Evolutionary conservation across 2,797 vertebrate species (phyloP), one percentile per base, ranked within the genome.

Genomic region (Tenualosa thibaudeaui): DNA sequence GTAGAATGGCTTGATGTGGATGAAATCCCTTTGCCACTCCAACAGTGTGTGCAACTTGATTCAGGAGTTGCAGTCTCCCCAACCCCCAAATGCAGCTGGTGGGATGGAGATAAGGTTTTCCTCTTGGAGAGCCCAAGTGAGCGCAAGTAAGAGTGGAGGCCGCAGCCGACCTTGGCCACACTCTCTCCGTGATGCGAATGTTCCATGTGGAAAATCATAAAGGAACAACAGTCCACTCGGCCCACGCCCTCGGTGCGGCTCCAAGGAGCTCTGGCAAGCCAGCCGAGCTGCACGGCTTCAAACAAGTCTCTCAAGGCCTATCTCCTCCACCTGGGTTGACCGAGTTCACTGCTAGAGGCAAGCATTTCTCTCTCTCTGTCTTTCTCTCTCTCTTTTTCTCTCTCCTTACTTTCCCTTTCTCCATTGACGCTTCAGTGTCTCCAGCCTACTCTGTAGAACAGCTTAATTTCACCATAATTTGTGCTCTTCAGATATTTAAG

Each of bases 391-490:
- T 75, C 37, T 22, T 17, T 43, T 15, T 75, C 12, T 75, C 71
- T 78, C 71, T 22, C 71, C 40, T 31, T 24, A 3, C 62, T 40
- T 12, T 78, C 40, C 7, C 71, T 78, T 19, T 78, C 37, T 19
- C 19, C 43, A 17, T 22, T 40, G 6, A 43, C 46, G 71, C 17
- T 46, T 78, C 4, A 78, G 40, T 46, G 71, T 43, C 71, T 78
- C 91, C 49, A 53, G 84, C 89, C 86, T 92, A 93, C 92, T 92
- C 93, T 92, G 89, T 87, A 89, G 92, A 93, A 93, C 93, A 93
- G 90, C 93, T 93, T 93, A 78, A 78, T 78, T 78, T 78, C 71
- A 22, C 40, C 71, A 43, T 78, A 78, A 78, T 78, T 78, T 46
- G 71, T 46, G 37, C 71, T 78, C 71, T 75, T 78, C 24, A 71